These are phyloP conservation scores for Petrocephalus microphthalmus DNA, from an alignment of 2,113 vertebrate genomes.

Conservation along the genomic window DNA sequence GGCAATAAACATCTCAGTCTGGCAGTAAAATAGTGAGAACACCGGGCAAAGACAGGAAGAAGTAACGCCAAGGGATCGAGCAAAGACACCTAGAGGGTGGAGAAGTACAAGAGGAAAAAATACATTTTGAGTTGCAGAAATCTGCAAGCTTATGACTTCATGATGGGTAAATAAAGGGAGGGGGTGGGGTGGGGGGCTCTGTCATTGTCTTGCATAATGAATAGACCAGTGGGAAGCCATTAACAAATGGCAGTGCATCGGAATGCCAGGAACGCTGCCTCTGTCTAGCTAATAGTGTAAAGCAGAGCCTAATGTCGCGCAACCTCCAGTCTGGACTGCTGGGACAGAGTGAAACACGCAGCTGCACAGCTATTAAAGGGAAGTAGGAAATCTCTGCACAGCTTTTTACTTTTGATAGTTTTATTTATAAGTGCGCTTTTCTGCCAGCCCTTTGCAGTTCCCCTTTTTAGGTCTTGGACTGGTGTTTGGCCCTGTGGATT, in stretches of 20 bases:
- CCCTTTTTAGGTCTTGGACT: not conserved
- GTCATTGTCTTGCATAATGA: constrained; percentile 11
- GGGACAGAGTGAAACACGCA: not conserved
- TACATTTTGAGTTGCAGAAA: not conserved
- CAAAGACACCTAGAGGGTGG: not conserved
- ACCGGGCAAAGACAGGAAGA: not conserved
- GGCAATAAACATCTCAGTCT: not conserved
- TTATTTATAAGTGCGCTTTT: not conserved
- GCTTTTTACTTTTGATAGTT: not conserved
- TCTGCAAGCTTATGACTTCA: not conserved
- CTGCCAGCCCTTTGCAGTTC: not conserved
- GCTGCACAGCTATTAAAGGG: not conserved
- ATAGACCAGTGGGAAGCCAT: not conserved
- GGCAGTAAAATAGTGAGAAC: not conserved
- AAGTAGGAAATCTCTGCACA: not conserved
- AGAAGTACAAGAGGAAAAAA: not conserved
- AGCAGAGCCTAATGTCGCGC: not conserved
- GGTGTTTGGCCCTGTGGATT: not conserved
- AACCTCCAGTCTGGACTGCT: not conserved
- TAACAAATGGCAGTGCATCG: not conserved
- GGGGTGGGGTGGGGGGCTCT: not conserved
- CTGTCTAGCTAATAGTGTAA: not conserved
- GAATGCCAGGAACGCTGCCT: constrained; percentile 1
- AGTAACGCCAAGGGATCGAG: not conserved
- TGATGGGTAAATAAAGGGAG: not conserved